Evolutionary conservation across 2,797 vertebrate species (phyloP).

Genomic region (Eulemur coronatus): DNA sequence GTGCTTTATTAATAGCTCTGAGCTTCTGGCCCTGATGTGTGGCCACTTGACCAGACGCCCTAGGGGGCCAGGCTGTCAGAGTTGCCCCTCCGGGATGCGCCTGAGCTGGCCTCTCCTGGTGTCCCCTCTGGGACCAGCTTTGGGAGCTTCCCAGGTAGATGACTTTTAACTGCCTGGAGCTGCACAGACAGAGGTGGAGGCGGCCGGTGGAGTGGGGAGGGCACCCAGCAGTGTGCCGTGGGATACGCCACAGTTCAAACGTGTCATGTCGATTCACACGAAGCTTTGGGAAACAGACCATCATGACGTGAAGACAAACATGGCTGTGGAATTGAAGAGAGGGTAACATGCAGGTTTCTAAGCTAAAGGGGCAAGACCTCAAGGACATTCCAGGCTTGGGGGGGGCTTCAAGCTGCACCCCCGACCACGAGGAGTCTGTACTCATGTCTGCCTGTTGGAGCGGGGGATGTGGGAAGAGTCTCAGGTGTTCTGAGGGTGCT

Average conservation of each 20-base stretch:
- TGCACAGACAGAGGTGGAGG: not conserved
- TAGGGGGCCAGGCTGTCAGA: not conserved
- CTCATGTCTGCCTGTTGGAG: not conserved
- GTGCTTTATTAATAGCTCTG: not conserved
- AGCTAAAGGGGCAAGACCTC: not conserved
- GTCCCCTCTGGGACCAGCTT: not conserved
- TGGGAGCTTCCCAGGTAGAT: not conserved
- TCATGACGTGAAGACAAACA: not conserved
- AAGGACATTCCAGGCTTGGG: not conserved
- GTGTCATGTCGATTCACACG: not conserved
- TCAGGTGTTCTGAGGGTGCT: not conserved
- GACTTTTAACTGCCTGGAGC: not conserved
- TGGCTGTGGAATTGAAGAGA: not conserved
- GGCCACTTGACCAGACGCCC: not conserved
- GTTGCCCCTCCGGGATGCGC: too few species aligned
- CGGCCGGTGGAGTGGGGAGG: not conserved
- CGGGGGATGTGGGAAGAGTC: rapidly evolving
- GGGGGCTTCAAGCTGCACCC: not conserved
- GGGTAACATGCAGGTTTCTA: not conserved
- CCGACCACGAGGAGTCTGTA: not conserved
- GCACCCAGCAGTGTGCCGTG: rapidly evolving
- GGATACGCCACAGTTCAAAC: not conserved
- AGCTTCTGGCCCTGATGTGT: not conserved
- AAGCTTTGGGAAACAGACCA: not conserved
- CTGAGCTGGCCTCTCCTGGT: not conserved